A percentile compares a stretch with the other conserved stretches of the same genome.
These are phyloP conservation scores for Myotis davidii DNA, from an alignment of 2,113 vertebrate genomes.

Conservation along the genomic window DNA sequence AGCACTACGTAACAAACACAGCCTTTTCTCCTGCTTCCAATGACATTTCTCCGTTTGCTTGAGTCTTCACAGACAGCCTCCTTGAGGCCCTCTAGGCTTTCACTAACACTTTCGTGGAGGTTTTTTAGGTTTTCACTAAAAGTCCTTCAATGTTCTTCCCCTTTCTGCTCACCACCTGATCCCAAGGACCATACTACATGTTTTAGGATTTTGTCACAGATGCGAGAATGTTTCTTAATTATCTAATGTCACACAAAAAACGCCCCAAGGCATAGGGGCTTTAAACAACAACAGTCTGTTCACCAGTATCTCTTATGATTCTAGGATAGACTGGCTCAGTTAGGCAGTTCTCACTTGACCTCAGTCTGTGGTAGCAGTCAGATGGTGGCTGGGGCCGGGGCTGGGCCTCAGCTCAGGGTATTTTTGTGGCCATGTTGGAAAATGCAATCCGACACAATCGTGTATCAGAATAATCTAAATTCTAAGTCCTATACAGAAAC, in stretches of 20 bases:
- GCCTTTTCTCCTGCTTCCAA: neutral
- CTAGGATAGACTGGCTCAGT: neutral
- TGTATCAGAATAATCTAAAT: neutral
- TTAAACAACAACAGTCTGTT: neutral
- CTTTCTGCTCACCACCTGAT: neutral
- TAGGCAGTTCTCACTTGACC: neutral
- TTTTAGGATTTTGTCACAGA: neutral
- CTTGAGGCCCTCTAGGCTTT: neutral
- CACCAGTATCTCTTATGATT: neutral
- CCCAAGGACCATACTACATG: neutral
- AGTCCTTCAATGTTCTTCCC: neutral
- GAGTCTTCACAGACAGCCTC: neutral
- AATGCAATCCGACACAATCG: neutral
- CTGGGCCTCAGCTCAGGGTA: neutral
- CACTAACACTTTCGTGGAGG: neutral
- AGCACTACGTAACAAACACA: neutral
- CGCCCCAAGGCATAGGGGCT: neutral
- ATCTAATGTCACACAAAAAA: neutral
- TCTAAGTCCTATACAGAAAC: conserved; percentile 11
- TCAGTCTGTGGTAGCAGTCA: neutral
- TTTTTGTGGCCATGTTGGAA: conserved; percentile 12
- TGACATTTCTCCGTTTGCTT: neutral
- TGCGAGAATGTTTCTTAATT: neutral
- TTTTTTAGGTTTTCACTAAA: neutral
- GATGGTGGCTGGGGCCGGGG: neutral